phyloP scores from a whole-genome alignment of 2,888 invertebrate genomes.

The Morinoia aosen region DNA sequence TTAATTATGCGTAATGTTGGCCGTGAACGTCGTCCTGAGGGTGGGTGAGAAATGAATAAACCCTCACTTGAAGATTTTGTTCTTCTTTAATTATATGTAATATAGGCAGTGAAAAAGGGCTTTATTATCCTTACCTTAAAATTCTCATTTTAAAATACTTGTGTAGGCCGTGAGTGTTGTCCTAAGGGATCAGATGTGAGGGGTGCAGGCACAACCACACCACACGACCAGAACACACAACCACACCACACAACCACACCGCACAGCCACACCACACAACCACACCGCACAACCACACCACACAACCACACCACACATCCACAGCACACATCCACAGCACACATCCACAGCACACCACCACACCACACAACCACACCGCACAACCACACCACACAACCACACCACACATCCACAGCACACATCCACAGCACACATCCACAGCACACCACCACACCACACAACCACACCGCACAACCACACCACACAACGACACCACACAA shows the following conservation, averaged over 20 bases:
- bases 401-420: slow-evolving; percentile 54
- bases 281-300: background rate
- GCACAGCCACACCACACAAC: slow-evolving; percentile 52
- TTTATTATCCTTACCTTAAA: background rate
- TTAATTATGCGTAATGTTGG: slow-evolving; percentile 74
- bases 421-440: too few relatives aligned
- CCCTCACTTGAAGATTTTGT: background rate
- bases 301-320: slow-evolving; percentile 50
- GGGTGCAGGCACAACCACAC: too few relatives aligned
- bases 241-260: background rate
- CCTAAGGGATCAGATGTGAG: slow-evolving; percentile 73
- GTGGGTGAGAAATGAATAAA: background rate
- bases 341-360: too few relatives aligned
- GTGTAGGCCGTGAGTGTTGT: slow-evolving; percentile 93
- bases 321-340: too few relatives aligned
- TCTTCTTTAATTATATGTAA: too few relatives aligned
- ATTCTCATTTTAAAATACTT: too few relatives aligned
- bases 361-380: background rate
- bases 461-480: too few relatives aligned
- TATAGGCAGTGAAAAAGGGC: background rate
- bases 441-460: too few relatives aligned
- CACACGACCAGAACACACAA: too few relatives aligned
- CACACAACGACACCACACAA: too few relatives aligned
- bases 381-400: background rate
- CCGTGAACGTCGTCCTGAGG: slow-evolving; percentile 89